These are phyloP conservation scores for Diarsia rubi DNA, from an alignment of 2,888 invertebrate genomes.

Conservation along the genomic window DNA sequence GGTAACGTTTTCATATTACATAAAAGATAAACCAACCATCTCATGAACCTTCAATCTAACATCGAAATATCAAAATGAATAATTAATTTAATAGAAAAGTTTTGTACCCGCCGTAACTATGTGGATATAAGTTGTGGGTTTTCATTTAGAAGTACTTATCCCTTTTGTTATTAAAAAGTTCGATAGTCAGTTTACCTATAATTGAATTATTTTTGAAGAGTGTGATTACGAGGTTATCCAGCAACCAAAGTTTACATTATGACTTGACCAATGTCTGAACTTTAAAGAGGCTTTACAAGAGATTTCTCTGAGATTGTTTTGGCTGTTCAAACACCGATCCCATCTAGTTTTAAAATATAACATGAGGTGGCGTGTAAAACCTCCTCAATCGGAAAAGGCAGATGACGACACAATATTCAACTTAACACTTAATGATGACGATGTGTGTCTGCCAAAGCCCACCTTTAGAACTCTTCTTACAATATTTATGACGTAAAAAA, in stretches of 20 bases:
- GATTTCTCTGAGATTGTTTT: too few species aligned
- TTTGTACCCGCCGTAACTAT: slow-evolving; percentile 33
- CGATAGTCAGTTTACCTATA: slow-evolving; percentile 5
- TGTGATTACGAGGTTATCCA: not conserved
- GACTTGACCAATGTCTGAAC: too few species aligned
- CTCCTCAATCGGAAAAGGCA: too few species aligned
- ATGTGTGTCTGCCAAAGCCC: not conserved
- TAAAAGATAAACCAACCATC: slow-evolving; percentile 26
- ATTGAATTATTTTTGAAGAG: slow-evolving; percentile 18
- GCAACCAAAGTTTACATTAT: not conserved
- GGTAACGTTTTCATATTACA: slow-evolving; percentile 7
- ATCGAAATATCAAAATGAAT: slow-evolving; percentile 56
- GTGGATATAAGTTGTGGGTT: slow-evolving; percentile 39
- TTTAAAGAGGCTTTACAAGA: too few species aligned
- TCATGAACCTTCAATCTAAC: slow-evolving; percentile 35
- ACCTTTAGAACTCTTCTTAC: not conserved
- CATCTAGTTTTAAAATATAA: too few species aligned
- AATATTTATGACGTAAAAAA: too few species aligned
- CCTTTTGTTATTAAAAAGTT: slow-evolving; percentile 61
- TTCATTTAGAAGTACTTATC: slow-evolving; percentile 42
- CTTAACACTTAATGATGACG: not conserved
- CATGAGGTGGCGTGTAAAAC: too few species aligned
- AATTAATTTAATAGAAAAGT: slow-evolving; percentile 59
- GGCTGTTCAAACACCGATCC: too few species aligned
- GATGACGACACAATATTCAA: not conserved